Evolutionary conservation across 2,888 invertebrate genomes (phyloP).

Genomic region (Cataglyphis rosenhaueri): DNA sequence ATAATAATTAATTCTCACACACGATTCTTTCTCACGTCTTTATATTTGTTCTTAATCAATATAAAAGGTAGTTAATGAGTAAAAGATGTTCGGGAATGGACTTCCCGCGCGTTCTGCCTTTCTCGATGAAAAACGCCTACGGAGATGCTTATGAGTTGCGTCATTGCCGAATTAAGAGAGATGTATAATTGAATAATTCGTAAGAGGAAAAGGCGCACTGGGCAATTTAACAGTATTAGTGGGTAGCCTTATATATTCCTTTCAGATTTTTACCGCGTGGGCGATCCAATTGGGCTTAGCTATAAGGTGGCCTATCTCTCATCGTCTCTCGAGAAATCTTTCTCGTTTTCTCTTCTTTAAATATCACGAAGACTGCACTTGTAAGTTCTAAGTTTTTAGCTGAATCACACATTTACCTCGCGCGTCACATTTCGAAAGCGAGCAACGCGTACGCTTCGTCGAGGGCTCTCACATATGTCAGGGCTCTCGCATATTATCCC

Average conservation of each 20-base stretch:
- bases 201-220: constrained; percentile 52
- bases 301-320: constrained; percentile 65
- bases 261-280: constrained; percentile 71
- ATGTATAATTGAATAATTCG: constrained; percentile 63
- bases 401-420: constrained; percentile 25
- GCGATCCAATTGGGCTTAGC: constrained; percentile 75
- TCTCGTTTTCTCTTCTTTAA: constrained; percentile 57
- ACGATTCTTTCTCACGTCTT: not conserved
- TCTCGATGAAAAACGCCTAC: constrained; percentile 61
- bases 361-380: constrained; percentile 23
- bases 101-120: constrained; percentile 2
- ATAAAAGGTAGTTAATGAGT: not conserved
- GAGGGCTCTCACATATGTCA: constrained; percentile 31
- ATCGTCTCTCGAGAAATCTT: constrained; percentile 47
- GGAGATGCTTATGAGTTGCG: constrained; percentile 51
- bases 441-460: not conserved
- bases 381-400: constrained; percentile 23
- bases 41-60: constrained; percentile 13
- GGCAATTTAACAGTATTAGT: constrained; percentile 68
- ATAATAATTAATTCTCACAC: not conserved
- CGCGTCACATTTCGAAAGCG: constrained; percentile 50
- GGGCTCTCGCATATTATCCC: constrained; percentile 21
- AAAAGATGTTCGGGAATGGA: not conserved
- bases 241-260: constrained; percentile 57
- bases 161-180: constrained; percentile 70